Conservation (phyloP, 1,140 invertebrate species). For the Reticulitermes speratus region DNA sequence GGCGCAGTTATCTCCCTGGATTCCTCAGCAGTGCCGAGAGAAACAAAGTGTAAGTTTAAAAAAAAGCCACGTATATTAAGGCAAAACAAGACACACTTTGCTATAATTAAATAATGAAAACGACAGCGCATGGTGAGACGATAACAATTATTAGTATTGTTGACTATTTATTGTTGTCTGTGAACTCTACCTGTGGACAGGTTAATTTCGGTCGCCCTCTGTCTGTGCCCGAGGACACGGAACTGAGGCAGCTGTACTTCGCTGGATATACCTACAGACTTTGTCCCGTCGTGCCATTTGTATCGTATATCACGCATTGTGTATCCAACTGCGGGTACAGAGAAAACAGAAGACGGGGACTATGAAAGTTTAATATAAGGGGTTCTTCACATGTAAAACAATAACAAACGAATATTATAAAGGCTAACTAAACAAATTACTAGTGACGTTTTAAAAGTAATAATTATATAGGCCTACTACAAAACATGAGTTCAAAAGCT, state of each 20-base stretch:
- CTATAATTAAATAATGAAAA: background rate
- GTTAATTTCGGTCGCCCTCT: slow-evolving; percentile 87
- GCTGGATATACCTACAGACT: slow-evolving; percentile 86
- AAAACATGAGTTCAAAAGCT: slow-evolving; percentile 1
- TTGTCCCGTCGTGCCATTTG: slow-evolving; percentile 86
- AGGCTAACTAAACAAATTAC: slow-evolving; percentile 16
- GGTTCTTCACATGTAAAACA: slow-evolving; percentile 20
- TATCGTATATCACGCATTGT: slow-evolving; percentile 97
- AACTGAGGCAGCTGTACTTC: slow-evolving; percentile 93
- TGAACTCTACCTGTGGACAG: slow-evolving; percentile 84
- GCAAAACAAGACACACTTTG: background rate
- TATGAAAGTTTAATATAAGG: slow-evolving; percentile 31
- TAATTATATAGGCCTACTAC: background rate
- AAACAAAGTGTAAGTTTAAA: background rate
- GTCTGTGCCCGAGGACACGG: slow-evolving; percentile 88
- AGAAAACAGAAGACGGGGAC: slow-evolving; percentile 38
- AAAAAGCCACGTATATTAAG: slow-evolving; percentile 7
- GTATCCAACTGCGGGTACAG: slow-evolving; percentile 83
- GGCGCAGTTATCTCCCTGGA: background rate
- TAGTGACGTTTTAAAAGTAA: background rate
- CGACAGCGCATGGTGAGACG: background rate
- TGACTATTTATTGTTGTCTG: background rate
- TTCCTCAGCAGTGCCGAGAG: slow-evolving; percentile 13
- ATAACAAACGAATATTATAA: slow-evolving; percentile 12
- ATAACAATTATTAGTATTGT: too few species aligned